A percentile compares a stretch with the other conserved stretches of the same genome.
Conservation (phyloP, 2,888 invertebrate genomes). For the Polylopha cassiicola region DNA sequence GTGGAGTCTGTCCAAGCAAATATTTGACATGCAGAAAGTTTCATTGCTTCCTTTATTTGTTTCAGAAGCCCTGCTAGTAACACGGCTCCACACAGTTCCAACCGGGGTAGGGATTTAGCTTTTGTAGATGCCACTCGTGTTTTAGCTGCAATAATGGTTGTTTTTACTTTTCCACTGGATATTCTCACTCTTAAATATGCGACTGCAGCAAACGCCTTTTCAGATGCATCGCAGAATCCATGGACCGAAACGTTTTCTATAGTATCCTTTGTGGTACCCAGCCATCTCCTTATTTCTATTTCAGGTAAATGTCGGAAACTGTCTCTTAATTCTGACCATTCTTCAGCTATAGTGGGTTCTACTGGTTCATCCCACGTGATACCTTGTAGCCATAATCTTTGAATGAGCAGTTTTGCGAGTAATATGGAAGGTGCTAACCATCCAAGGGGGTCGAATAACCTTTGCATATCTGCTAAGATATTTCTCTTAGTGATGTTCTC, state of each 20-base stretch:
- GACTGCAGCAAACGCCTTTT: conserved; percentile 16
- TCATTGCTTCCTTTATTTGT: conserved; percentile 17
- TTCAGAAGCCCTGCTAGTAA: conserved; percentile 15
- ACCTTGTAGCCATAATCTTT: conserved; percentile 26
- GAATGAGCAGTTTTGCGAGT: conserved; percentile 28
- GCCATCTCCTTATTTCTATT: conserved; percentile 1
- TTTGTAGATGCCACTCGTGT: conserved; percentile 14
- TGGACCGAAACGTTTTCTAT: conserved; percentile 5
- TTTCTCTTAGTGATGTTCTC: conserved; percentile 28
- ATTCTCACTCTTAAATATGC: conserved; percentile 11
- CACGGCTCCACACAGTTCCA: conserved; percentile 17
- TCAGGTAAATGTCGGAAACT: neutral
- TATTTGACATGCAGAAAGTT: conserved; percentile 7
- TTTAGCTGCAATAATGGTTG: conserved; percentile 6
- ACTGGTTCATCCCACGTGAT: conserved; percentile 10
- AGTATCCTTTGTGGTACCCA: neutral
- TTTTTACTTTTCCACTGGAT: neutral
- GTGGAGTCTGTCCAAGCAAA: conserved; percentile 23
- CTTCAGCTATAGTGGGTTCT: neutral
- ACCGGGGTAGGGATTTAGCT: conserved; percentile 8
- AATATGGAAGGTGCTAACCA: conserved; percentile 25
- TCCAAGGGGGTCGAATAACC: conserved; percentile 27
- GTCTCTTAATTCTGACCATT: conserved; percentile 1
- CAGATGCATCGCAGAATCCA: conserved; percentile 21
- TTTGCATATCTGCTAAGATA: conserved; percentile 27